Percentiles rank a stretch among this genome's conserved stretches.
These are phyloP conservation scores for Acanthisitta chloris DNA, from an alignment of 2,113 vertebrate genomes.

Conservation along the genomic window DNA sequence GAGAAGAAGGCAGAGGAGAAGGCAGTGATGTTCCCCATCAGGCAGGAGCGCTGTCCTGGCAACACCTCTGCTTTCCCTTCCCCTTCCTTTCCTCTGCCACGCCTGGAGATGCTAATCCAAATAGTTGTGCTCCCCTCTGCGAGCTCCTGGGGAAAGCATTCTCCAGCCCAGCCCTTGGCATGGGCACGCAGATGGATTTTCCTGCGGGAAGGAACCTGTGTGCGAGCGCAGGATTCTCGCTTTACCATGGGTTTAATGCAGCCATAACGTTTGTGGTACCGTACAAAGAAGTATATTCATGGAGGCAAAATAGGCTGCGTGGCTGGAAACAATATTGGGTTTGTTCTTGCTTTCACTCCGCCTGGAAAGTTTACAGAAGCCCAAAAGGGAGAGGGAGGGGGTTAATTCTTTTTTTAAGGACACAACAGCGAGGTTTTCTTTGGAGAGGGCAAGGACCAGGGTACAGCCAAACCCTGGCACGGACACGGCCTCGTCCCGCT, in stretches of 20 bases:
- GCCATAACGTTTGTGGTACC: conserved; percentile 78
- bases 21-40: rapidly evolving
- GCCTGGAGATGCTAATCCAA: neutral
- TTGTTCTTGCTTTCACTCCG: conserved; percentile 60
- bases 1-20: neutral
- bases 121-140: rapidly evolving
- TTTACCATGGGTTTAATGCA: conserved; percentile 76
- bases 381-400: neutral
- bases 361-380: conserved; percentile 56
- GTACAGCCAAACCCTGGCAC: neutral
- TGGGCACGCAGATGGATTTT: neutral
- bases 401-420: neutral
- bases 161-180: neutral
- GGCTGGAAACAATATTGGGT: conserved; percentile 74
- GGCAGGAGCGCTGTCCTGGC: neutral
- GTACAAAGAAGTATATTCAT: conserved; percentile 81
- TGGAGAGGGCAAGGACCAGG: neutral
- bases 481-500: neutral
- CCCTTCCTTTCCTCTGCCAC: neutral
- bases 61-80: neutral
- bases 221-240: conserved; percentile 53
- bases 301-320: conserved; percentile 37
- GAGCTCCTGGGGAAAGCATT: neutral
- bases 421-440: conserved; percentile 2
- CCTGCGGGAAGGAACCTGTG: neutral